Evolutionary conservation across 2,113 vertebrate genomes (phyloP).

Genomic region (Malaclemys terrapin): DNA sequence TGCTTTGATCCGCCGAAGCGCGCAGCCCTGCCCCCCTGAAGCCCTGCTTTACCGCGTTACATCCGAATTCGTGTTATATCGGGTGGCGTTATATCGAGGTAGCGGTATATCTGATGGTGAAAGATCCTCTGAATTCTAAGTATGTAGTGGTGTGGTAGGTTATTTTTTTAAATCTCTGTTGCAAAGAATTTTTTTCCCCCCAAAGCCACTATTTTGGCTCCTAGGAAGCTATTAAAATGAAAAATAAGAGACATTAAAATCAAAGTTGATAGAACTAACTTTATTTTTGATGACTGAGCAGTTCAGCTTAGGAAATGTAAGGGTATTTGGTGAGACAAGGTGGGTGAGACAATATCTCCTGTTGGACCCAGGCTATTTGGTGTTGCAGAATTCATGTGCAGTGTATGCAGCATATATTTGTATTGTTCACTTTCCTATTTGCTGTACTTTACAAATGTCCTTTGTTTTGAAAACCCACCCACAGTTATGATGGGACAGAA

Average conservation of each 20-base stretch:
- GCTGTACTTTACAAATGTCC: background rate
- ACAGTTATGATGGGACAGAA: background rate
- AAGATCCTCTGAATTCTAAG: background rate
- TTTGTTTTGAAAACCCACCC: background rate
- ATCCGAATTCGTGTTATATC: too few relatives aligned
- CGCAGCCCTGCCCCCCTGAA: too few relatives aligned
- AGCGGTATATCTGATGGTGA: too few relatives aligned
- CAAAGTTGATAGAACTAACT: background rate
- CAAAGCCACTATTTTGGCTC: constrained; percentile 13
- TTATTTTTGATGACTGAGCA: background rate
- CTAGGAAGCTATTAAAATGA: constrained; percentile 17
- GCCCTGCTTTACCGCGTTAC: too few relatives aligned
- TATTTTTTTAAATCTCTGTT: background rate
- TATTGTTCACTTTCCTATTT: background rate
- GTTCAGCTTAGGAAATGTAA: too few relatives aligned
- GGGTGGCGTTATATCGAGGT: too few relatives aligned
- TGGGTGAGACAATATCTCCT: background rate
- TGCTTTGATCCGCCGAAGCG: too few relatives aligned
- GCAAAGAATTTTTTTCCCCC: background rate
- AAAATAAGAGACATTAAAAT: background rate
- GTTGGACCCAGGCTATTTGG: background rate
- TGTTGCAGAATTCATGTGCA: background rate
- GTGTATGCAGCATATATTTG: background rate
- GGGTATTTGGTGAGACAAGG: background rate
- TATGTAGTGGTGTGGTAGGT: background rate